These are phyloP conservation scores for Cyanistes caeruleus DNA, from an alignment of 2,113 vertebrate species.

Conservation along the genomic window DNA sequence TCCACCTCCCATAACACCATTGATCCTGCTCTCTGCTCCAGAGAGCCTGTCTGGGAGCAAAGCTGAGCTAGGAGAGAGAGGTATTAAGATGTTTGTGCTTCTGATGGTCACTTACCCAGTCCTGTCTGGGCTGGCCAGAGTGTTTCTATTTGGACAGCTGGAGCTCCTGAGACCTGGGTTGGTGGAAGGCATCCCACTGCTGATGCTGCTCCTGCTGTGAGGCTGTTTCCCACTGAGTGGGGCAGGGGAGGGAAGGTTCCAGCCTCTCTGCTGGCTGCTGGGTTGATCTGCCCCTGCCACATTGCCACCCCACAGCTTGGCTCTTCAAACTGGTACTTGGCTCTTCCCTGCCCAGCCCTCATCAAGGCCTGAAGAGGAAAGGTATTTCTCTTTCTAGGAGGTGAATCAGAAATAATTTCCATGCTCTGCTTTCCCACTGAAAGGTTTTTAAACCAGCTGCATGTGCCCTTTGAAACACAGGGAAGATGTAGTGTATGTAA, in stretches of 20 bases:
- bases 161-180: background rate
- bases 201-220: fast-evolving
- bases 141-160: background rate
- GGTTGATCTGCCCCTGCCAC: background rate
- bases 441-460: background rate
- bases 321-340: background rate
- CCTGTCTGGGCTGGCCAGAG: background rate
- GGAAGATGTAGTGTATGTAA: background rate
- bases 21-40: background rate
- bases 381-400: background rate
- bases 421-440: background rate
- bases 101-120: background rate
- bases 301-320: background rate
- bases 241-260: background rate
- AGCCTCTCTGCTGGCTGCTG: background rate
- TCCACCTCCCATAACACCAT: background rate
- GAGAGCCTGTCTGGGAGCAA: background rate
- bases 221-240: background rate
- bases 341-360: background rate
- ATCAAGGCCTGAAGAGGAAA: background rate
- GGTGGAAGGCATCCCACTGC: background rate
- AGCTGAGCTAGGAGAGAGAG: background rate
- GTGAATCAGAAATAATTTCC: background rate
- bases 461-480: background rate
- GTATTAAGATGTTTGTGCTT: background rate